Base-by-base conservation (phyloP, 2,888 invertebrate genomes). In the Biston stratarius region DNA sequence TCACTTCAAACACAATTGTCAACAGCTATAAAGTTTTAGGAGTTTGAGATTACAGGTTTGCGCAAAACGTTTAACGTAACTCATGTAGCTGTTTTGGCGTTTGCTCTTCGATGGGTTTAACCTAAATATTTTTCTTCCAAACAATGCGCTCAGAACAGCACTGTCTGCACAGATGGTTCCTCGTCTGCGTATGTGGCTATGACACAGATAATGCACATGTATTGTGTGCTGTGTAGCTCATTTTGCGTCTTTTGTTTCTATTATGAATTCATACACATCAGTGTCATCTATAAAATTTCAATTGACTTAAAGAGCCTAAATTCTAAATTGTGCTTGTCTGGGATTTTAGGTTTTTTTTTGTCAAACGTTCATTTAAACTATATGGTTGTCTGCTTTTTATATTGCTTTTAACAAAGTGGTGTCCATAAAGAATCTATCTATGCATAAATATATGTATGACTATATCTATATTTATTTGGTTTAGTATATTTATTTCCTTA, bases 201-300 rank as follows among this genome's bases (percentile, higher is more conserved):
- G 80, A 82, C 83, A 83, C 74, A 78, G 74, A 77, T 82, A 72
- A 63, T 78, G 77, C 78, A 81, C 74, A 75, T 81, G 78, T 77
- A 38, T 38, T 82, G 78, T 77, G 24, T 38, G 49, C 38, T 69
- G 69, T 72, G 64, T 71, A 70, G 71, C 67, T 68, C 69, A 67
- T 67, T 69, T 70, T 68, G 36, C 69, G 72, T 74, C 72, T 70
- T 75, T 77, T 77, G 64, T 79, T 77, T 74, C 70, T 71, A 57
- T 61, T 57, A 36, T 58, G 15, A 38, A 68, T 68, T 72, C 33
- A 36, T 45, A 58, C 68, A 64, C 45, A 24, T 12, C 5, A 15
- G 14, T 58, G 56, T 59, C 48, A 34, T 64, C 33, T 55, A 51
- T 24, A 34, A 51, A 34, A 12, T 36, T 36, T 24, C 1, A 24